Evolutionary conservation across 2,888 invertebrate species (phyloP), one percentile per base, ranked within the genome.

Genomic region (Dromius quadrimaculatus): DNA sequence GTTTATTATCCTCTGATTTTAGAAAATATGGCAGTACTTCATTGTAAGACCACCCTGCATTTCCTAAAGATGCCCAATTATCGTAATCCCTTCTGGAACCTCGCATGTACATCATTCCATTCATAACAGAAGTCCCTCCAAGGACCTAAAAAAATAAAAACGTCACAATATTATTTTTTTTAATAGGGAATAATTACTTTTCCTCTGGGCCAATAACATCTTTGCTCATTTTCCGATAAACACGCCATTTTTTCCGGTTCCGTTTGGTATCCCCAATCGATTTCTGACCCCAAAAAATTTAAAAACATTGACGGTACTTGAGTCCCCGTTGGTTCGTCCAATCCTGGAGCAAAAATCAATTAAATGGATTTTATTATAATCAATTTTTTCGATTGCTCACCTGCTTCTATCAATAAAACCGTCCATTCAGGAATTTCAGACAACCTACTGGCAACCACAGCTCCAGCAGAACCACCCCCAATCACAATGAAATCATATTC

Each of bases 71-170:
- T 0, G 92, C 93, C 97, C 96, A 97, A 72, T 88, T 86, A 79
- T 97, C 94, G 82, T 90, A 97, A 83, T 97, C 97, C 72, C 88
- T 89, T 19, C 91, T 88, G 70, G 94, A 90, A 0, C 97, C 97
- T 20, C 97, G 87, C 74, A 97, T 93, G 82, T 97, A 97, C 89
- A 93, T 95, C 97, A 97, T 97, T 17, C 97, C 97, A 82, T 97
- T 97, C 85, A 97, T 88, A 0, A 94, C 94, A 11, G 95, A 95
- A 0, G 95, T 95, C 0, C 97, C 97, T 3, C 97, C 97, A 6
- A 95, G 83, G 0, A 94, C 93, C 91, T 91, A 79, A 8, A 72
- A 57, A 32, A 28, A 50, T 36, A 19, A 63, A 20, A 13, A 11
- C n/a, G n/a, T n/a, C n/a, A n/a, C n/a, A n/a, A n/a, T n/a, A n/a